These are phyloP conservation scores for Pectinophora gossypiella DNA, from an alignment of 1,140 invertebrate species.

Conservation along the genomic window DNA sequence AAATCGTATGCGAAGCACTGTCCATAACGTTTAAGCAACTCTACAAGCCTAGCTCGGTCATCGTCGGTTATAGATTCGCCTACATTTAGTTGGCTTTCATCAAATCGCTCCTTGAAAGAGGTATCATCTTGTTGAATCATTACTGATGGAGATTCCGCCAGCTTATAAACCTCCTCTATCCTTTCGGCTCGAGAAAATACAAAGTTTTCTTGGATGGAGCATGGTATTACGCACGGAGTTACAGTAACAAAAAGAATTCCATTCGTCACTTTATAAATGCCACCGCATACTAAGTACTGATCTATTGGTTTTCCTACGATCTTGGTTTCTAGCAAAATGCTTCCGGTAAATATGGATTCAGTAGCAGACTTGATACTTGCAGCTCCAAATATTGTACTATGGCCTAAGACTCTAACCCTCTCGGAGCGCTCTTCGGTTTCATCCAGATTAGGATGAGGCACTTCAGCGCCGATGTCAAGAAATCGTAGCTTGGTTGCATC, in stretches of 20 bases:
- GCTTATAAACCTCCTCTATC: neutral
- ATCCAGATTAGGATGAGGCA: neutral
- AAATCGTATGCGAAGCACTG: constrained; percentile 26
- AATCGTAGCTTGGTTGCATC: constrained; percentile 13
- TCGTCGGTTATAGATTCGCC: neutral
- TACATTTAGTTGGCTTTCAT: constrained; percentile 1
- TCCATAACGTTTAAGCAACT: constrained; percentile 11
- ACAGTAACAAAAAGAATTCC: constrained; percentile 4
- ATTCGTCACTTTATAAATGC: constrained; percentile 12
- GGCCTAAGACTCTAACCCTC: constrained; percentile 2
- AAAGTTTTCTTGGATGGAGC: constrained; percentile 5
- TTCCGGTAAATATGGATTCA: constrained; percentile 2
- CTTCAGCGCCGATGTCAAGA: constrained; percentile 4
- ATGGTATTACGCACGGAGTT: constrained; percentile 10
- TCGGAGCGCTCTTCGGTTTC: neutral
- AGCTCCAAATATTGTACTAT: constrained; percentile 4
- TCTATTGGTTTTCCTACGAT: constrained; percentile 11
- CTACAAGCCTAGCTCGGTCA: neutral
- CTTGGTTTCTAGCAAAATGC: constrained; percentile 10
- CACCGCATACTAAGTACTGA: constrained; percentile 10
- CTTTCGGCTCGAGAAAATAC: constrained; percentile 14
- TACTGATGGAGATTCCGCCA: neutral
- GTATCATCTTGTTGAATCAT: neutral
- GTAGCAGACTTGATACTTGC: constrained; percentile 9
- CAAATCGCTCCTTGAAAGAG: neutral